phyloP scores from a whole-genome alignment of 2,797 vertebrate genomes.

The Ispidina lecontei region DNA sequence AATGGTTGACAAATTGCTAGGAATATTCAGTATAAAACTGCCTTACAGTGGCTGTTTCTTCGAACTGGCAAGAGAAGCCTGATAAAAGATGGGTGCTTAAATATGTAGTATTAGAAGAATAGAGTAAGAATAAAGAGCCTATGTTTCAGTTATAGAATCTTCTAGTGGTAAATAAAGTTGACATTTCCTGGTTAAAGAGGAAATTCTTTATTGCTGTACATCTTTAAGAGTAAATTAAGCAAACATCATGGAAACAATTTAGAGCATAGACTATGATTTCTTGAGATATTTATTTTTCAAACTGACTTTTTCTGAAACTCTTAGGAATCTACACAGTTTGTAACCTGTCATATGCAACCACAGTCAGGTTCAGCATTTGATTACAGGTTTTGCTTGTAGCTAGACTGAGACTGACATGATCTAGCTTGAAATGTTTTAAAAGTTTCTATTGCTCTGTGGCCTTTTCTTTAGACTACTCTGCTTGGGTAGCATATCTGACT shows the following conservation, averaged over 20 bases:
- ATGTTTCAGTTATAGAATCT: not conserved
- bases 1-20: not conserved
- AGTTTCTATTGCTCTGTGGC: not conserved
- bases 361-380: rapidly evolving
- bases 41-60: not conserved
- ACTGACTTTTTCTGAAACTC: not conserved
- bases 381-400: not conserved
- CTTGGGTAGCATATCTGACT: not conserved
- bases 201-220: not conserved
- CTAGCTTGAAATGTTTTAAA: not conserved
- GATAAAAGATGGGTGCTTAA: not conserved
- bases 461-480: not conserved
- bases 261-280: not conserved
- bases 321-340: not conserved
- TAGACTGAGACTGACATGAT: not conserved
- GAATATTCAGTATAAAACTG: not conserved
- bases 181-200: not conserved
- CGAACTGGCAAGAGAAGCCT: not conserved
- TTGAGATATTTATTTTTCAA: not conserved
- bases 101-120: not conserved
- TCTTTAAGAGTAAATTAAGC: not conserved
- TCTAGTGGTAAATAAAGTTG: not conserved
- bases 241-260: not conserved
- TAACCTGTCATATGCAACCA: not conserved
- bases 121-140: not conserved